Evolutionary conservation across 2,113 vertebrate genomes (phyloP).

Genomic region (Thamnophis sirtalis): DNA sequence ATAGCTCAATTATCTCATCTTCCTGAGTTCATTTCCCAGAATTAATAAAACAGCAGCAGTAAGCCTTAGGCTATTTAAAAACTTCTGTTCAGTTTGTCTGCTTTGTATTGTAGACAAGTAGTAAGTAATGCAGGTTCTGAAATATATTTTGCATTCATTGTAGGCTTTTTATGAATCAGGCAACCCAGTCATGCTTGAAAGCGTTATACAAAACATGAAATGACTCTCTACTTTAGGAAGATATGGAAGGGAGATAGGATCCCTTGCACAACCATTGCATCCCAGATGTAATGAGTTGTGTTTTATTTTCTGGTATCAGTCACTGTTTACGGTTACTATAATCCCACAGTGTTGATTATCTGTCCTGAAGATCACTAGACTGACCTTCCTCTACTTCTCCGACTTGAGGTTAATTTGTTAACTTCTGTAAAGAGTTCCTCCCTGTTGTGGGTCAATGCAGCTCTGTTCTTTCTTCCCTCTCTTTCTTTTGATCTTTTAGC

Average conservation of each 20-base stretch:
- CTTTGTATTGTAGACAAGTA: not conserved
- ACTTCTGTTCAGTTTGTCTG: not conserved
- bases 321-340: not conserved
- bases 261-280: not conserved
- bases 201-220: not conserved
- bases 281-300: not conserved
- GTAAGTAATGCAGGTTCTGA: not conserved
- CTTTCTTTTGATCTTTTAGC: not conserved
- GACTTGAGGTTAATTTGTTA: not conserved
- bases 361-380: not conserved
- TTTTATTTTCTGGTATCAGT: not conserved
- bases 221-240: not conserved
- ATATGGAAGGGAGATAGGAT: not conserved
- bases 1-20: not conserved
- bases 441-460: not conserved
- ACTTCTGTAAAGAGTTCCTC: not conserved
- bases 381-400: not conserved
- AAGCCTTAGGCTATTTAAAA: not conserved
- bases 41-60: not conserved
- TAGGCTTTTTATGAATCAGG: not conserved
- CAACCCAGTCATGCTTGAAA: not conserved
- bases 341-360: not conserved
- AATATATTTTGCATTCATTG: not conserved
- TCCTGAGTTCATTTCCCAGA: not conserved
- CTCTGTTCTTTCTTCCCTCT: not conserved